Evolutionary conservation across 2,888 invertebrate species (phyloP), one percentile per base, ranked within the genome.

Genomic region (Dicyrtoma fusca): DNA sequence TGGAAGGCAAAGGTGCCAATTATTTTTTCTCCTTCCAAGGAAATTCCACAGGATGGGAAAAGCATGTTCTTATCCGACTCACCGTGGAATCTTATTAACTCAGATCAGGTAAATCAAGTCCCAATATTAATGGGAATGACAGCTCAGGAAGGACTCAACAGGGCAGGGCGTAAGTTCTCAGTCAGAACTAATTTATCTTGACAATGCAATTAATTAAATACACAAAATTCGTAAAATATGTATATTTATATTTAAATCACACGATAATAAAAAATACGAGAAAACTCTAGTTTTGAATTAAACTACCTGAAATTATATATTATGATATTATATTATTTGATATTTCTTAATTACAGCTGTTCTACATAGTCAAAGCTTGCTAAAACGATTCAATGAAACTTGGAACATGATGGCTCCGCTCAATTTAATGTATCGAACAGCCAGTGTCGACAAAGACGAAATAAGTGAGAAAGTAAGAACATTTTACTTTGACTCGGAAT

Each of bases 381-480:
- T 75, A 11, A 65, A 73, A 13, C 73, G 76, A 21, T 78, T 76
- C 49, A 76, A 76, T 44, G 53, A 71, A 55, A 76, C 75, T 65
- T 78, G 76, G 76, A 63, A 74, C 11, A 63, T 66, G 42, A 76
- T 78, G 62, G 77, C 77, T 8, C 75, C 77, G 11, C 75, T 75
- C 13, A 61, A 61, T 61, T 42, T 61, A 19, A 17, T 34, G 25
- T 61, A 61, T 17, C 23, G 42, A n/a, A 42, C 42, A 3, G 25
- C 61, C 13, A 2, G 42, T 4, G 19, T 61, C 4, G 42, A 61
- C n/a, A 17, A 34, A 19, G 19, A 42, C 42, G 61, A 34, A 26
- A 45, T 63, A 1, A 63, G 25, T 42, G 14, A n/a, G 13, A 47
- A 63, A 63, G 45, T 63, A 8, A 6, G 23, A 21, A 23, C 45